Percentiles rank a stretch among this genome's conserved stretches.
phyloP scores from a whole-genome alignment of 1,140 invertebrate species.

The Nymphalis io region DNA sequence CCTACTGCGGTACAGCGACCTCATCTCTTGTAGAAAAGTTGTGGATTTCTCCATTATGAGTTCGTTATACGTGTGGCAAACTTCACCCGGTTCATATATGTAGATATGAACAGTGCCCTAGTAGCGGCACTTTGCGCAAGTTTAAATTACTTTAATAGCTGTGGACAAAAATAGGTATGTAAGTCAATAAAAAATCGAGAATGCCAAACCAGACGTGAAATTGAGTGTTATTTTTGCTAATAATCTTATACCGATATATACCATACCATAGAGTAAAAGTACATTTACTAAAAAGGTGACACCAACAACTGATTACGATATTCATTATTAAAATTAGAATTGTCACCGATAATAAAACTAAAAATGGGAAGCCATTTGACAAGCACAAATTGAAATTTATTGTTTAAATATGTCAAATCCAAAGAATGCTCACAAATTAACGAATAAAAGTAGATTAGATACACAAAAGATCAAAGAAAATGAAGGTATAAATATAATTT shows the following conservation, averaged over 20 bases:
- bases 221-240: no score
- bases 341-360: constrained; percentile 60
- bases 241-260: background rate
- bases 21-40: no score
- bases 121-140: no score
- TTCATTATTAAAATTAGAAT: constrained; percentile 58
- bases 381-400: constrained; percentile 75
- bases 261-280: constrained; percentile 1
- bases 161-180: no score
- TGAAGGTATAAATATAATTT: constrained; percentile 56
- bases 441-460: constrained; percentile 63
- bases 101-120: no score
- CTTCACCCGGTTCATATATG: no score
- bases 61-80: no score
- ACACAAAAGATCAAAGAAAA: constrained; percentile 44
- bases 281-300: background rate
- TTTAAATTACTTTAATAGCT: no score
- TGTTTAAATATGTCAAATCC: constrained; percentile 77
- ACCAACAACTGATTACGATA: background rate
- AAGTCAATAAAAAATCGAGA: no score
- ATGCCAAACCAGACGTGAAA: no score
- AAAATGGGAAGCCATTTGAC: constrained; percentile 77
- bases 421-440: constrained; percentile 69
- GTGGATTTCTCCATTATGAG: no score
- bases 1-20: no score